Evolutionary conservation across 2,888 invertebrate species (phyloP).

Genomic region (Dendrolimus pini): DNA sequence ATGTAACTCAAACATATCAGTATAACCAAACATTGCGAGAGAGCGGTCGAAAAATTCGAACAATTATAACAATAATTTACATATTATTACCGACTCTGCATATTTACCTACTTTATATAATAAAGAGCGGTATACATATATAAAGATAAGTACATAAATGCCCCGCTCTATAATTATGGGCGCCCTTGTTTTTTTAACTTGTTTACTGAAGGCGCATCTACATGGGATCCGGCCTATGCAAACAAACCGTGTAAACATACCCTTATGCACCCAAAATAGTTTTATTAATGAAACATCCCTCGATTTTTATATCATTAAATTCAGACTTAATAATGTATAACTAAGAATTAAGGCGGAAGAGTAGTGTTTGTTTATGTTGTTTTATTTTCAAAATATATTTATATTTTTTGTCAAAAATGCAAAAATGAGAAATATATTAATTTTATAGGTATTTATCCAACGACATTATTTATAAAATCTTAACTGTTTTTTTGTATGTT

Average conservation of each 20-base stretch:
- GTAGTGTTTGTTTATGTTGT: too few relatives aligned
- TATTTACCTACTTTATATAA: constrained; percentile 43
- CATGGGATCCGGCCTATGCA: constrained; percentile 62
- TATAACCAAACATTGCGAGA: neutral
- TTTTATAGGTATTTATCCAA: too few relatives aligned
- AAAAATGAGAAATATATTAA: too few relatives aligned
- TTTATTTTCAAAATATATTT: too few relatives aligned
- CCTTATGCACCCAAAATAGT: constrained; percentile 50
- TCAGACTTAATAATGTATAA: too few relatives aligned
- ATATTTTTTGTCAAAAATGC: too few relatives aligned
- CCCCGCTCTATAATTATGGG: constrained; percentile 41
- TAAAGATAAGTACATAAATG: constrained; percentile 22
- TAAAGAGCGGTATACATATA: constrained; percentile 20
- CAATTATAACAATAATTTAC: constrained; percentile 7
- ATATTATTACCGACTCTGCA: constrained; percentile 15
- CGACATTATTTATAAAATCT: too few relatives aligned
- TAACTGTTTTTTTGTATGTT: too few relatives aligned
- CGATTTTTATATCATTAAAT: neutral
- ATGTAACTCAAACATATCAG: too few relatives aligned
- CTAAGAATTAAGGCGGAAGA: too few relatives aligned
- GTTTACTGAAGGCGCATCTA: constrained; percentile 72
- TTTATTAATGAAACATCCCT: constrained; percentile 49
- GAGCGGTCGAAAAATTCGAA: neutral
- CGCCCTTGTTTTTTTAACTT: constrained; percentile 73
- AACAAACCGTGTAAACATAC: constrained; percentile 65